Conservation (phyloP, 2,797 vertebrate genomes). For the Falco naumanni region DNA sequence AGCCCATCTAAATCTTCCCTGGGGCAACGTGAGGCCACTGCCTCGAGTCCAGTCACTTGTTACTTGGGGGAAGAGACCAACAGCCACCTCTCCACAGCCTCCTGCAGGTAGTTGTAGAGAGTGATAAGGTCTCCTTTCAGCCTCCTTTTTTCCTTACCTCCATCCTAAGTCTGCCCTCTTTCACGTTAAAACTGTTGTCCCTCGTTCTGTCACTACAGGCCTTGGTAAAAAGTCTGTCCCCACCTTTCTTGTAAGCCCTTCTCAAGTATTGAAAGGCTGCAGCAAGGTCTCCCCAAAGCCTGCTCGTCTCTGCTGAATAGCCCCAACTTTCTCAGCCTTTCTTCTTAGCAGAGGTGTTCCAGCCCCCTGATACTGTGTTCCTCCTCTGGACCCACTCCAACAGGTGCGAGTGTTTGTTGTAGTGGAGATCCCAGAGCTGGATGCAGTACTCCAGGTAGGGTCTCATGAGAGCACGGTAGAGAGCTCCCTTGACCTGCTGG, state of each 20-base stretch:
- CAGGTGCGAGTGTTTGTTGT: not conserved
- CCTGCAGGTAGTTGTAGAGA: no score
- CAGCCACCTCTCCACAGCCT: no score
- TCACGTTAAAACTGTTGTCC: not conserved
- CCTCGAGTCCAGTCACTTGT: no score
- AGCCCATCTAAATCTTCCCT: no score
- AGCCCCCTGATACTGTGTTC: fast-evolving
- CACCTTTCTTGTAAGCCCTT: not conserved
- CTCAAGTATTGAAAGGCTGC: not conserved
- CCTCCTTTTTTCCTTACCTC: no score
- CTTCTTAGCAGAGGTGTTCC: not conserved
- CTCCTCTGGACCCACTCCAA: not conserved
- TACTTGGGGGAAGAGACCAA: no score
- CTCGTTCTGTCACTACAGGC: not conserved
- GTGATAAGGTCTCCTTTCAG: no score
- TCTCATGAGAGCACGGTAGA: not conserved
- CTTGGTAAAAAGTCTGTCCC: not conserved
- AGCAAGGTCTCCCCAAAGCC: not conserved
- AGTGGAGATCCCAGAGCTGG: not conserved
- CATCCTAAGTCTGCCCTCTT: not conserved
- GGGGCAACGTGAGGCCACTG: no score
- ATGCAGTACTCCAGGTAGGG: fast-evolving
- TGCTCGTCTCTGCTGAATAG: not conserved
- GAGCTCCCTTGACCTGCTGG: not conserved
- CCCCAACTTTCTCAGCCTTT: not conserved